Base-by-base conservation (phyloP, 1,140 invertebrate genomes). In the Panulirus ornatus region DNA sequence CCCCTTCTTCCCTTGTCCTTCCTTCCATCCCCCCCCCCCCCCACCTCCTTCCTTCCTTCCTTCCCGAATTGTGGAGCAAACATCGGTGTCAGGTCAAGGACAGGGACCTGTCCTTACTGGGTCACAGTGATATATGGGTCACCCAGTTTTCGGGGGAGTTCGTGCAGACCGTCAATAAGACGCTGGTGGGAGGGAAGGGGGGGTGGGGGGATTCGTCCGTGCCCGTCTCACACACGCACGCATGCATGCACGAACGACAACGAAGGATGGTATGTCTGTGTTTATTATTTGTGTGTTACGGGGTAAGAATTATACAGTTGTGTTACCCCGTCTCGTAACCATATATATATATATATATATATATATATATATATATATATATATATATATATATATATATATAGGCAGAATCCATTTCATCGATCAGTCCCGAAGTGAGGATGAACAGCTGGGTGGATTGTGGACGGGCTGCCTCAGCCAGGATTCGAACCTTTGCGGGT, bases 51-150 rank as follows among this genome's bases (percentile, higher is more conserved):
- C 63, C 63, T 70, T 11, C 63, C 63, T 70, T 34, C n/a, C n/a
- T 6, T n/a, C 63, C 34, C n/a, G n/a, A n/a, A n/a, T n/a, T n/a
- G n/a, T n/a, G n/a, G n/a, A n/a, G n/a, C n/a, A n/a, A n/a, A 34
- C 70, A 73, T 73, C 42, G 42, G 70, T 38, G 70, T 73, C 70
- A 38, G 70, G 70, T 73, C 36, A 73, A 73, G 70, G 70, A 38
- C 70, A 38, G 34, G 16, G n/a, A n/a, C n/a, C n/a, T n/a, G n/a
- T n/a, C n/a, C n/a, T n/a, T n/a, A n/a, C n/a, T n/a, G n/a, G n/a
- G n/a, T n/a, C n/a, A n/a, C n/a, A n/a, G n/a, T n/a, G n/a, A n/a
- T n/a, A n/a, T n/a, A n/a, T n/a, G n/a, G n/a, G n/a, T n/a, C n/a
- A n/a, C n/a, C n/a, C n/a, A n/a, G n/a, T n/a, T n/a, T n/a, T n/a